phyloP scores from a whole-genome alignment of 2,113 vertebrate species.

The Larimichthys crocea region DNA sequence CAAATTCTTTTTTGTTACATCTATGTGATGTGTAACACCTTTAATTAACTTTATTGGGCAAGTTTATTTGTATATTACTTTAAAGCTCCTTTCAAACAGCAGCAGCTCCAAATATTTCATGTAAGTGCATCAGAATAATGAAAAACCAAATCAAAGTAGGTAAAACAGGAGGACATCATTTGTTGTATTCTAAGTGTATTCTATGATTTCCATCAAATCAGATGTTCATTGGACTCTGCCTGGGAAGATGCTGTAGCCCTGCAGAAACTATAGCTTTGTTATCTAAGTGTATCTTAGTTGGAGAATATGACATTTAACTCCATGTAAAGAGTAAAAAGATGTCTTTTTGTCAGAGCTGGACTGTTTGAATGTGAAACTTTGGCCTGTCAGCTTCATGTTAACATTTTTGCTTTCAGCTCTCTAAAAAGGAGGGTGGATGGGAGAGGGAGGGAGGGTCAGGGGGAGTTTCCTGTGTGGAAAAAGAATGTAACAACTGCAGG shows the following conservation, averaged over 20 bases:
- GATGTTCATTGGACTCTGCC: background rate
- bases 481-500: constrained; percentile 34
- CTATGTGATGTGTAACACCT: background rate
- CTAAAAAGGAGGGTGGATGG: background rate
- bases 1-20: background rate
- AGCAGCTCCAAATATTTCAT: background rate
- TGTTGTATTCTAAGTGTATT: background rate
- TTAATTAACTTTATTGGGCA: background rate
- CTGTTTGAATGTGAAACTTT: background rate
- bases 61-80: background rate
- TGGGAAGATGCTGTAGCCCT: background rate
- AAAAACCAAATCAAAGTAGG: background rate
- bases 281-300: too few species aligned
- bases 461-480: constrained; percentile 59
- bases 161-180: background rate
- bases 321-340: background rate
- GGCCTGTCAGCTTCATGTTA: background rate
- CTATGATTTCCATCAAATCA: background rate
- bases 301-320: background rate
- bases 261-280: too few species aligned
- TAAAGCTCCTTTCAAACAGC: background rate
- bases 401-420: constrained; percentile 14
- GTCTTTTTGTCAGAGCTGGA: background rate
- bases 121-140: background rate
- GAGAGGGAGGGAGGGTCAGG: background rate